Base-by-base conservation (phyloP, 2,113 vertebrate genomes). In the Corythaeola cristata region DNA sequence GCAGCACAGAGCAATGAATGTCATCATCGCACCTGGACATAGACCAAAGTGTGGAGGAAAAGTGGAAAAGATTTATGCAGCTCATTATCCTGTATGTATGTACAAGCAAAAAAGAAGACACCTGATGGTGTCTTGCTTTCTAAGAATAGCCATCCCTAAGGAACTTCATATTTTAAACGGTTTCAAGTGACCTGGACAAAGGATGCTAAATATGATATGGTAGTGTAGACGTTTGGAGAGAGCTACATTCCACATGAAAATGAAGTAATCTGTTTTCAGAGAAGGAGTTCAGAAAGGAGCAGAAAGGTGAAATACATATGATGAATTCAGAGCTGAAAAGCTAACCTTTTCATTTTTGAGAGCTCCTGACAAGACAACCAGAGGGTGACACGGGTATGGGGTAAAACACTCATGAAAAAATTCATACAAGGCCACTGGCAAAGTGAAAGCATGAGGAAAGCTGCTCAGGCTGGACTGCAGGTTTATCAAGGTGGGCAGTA, bases 331-430 rank as follows among this genome's bases (percentile, higher is more conserved):
- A 17, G 15, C 24, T 69, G 10, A 73, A 82, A 88, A 82, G 11
- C 18, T 12, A 56, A 5, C 19, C 2, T 2, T 39, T 15, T 47
- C 16, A 33, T 69, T 82, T 50, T 44, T 6, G 23, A 66, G 37
- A 63, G 6, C 8, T 73, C 12, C 49, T 56, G 45, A 24, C 10
- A 60, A 35, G 6, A 64, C 10, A 81, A 55, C 2, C 15, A 64
- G 33, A 55, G 21, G 21, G 3, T 87, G 8, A 32, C 13, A 63
- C 0, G 0, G 9, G 2, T 1, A 1, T n/a, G 13, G 28, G 5
- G 4, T 90, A 56, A 67, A 84, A 86, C 32, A 62, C 3, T 27
- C 21, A 15, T 21, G 15, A 67, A 44, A 6, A 72, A 82, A 49
- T 12, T 49, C 20, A 53, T 50, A 7, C 22, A 81, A 77, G 18